Evolutionary conservation across 2,888 invertebrate species (phyloP).

Genomic region (Sipha maydis): DNA sequence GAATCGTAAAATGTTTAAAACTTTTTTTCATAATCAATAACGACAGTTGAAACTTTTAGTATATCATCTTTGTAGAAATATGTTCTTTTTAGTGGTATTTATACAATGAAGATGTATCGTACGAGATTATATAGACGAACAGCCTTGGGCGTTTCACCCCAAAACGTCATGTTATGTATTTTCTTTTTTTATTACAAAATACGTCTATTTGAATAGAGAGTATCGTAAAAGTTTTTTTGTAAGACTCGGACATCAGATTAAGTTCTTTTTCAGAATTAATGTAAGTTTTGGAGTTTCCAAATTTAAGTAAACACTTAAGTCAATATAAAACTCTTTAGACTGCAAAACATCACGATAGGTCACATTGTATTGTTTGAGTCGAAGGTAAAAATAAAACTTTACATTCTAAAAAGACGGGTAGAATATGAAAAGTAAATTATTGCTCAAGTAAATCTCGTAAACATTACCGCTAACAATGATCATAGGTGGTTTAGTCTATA

Average conservation of each 20-base stretch:
- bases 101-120: not conserved
- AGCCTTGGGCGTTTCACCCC: not conserved
- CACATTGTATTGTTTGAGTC: conserved; percentile 7
- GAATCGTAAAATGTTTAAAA: conserved; percentile 18
- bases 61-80: conserved; percentile 29
- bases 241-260: conserved; percentile 2
- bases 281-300: conserved; percentile 1
- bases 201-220: conserved; percentile 29
- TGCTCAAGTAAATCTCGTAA: no score
- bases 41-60: conserved; percentile 25
- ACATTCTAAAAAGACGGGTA: not conserved
- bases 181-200: conserved; percentile 5
- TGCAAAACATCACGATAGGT: not conserved
- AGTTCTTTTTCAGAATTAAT: not conserved
- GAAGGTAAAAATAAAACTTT: not conserved
- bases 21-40: conserved; percentile 46
- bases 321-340: conserved; percentile 19
- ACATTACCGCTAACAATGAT: no score
- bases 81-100: conserved; percentile 2
- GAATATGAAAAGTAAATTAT: not conserved
- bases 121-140: not conserved
- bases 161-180: not conserved
- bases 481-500: no score
- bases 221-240: conserved; percentile 12
- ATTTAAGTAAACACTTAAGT: conserved; percentile 14